Conservation (phyloP, 2,797 vertebrate genomes). For the Sciaenops ocellatus region DNA sequence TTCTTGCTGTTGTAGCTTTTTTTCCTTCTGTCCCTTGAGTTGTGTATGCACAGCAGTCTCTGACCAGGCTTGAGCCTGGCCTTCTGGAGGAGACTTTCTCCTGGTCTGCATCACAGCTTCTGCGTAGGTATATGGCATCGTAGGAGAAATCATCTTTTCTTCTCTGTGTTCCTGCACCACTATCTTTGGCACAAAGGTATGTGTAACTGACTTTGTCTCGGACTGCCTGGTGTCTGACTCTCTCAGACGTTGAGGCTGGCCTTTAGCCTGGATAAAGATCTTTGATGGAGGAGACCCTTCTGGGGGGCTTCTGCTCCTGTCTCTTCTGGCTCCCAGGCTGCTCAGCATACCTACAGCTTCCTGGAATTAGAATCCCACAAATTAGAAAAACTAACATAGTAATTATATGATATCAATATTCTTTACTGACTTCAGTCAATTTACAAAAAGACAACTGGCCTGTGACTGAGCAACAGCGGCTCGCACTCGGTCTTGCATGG, state of each 20-base stretch:
- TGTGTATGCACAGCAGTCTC: conserved; percentile 13
- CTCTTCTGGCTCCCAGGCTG: conserved; percentile 83
- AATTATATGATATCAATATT: background rate
- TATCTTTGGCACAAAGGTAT: conserved; percentile 76
- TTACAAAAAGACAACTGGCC: conserved; percentile 57
- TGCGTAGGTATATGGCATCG: conserved; percentile 63
- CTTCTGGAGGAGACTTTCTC: conserved; percentile 41
- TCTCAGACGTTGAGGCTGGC: conserved; percentile 38
- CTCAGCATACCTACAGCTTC: conserved; percentile 86
- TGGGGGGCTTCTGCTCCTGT: conserved; percentile 82
- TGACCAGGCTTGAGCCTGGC: conserved; percentile 14
- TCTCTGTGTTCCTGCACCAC: conserved; percentile 80
- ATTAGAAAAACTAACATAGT: background rate
- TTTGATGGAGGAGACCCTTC: conserved; percentile 79
- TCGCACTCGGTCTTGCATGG: conserved; percentile 87
- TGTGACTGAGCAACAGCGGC: conserved; percentile 85
- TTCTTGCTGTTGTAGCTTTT: conserved; percentile 22
- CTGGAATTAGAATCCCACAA: conserved; percentile 64
- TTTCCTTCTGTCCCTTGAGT: conserved; percentile 24
- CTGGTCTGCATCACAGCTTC: conserved; percentile 60
- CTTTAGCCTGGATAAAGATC: conserved; percentile 72
- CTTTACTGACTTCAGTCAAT: background rate
- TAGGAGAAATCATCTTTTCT: conserved; percentile 60
- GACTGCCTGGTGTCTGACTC: conserved; percentile 19
- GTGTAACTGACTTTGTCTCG: conserved; percentile 10